phyloP scores from a whole-genome alignment of 2,888 invertebrate species.

The Tetropium fuscum region DNA sequence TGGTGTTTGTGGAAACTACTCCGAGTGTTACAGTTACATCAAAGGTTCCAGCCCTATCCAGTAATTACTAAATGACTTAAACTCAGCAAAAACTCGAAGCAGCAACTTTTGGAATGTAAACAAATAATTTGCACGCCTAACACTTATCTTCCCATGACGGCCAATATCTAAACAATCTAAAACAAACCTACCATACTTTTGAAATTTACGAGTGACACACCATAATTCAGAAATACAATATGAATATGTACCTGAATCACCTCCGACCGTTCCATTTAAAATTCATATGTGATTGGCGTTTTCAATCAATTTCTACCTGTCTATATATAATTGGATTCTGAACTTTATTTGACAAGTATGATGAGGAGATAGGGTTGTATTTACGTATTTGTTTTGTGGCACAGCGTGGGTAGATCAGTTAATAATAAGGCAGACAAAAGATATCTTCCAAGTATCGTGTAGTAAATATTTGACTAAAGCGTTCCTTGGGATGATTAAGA shows the following conservation, averaged over 20 bases:
- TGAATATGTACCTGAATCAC: no score
- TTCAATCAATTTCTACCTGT: slow-evolving; percentile 54
- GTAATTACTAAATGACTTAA: no score
- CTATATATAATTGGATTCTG: slow-evolving; percentile 54
- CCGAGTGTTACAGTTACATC: no score
- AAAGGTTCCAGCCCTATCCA: no score
- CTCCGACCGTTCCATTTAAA: slow-evolving; percentile 21
- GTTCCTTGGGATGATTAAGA: slow-evolving; percentile 14
- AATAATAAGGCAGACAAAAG: slow-evolving; percentile 23
- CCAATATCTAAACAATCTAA: no score
- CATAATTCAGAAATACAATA: slow-evolving; percentile 7
- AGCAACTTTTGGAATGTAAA: no score
- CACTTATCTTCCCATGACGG: no score
- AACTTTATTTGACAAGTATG: slow-evolving; percentile 54
- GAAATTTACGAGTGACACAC: slow-evolving; percentile 12
- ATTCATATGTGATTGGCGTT: slow-evolving; percentile 51
- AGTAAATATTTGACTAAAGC: slow-evolving; percentile 15
- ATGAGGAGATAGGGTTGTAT: slow-evolving; percentile 37
- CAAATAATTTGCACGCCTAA: no score
- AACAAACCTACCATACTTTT: slow-evolving; percentile 2
- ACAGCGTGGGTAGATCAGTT: slow-evolving; percentile 32
- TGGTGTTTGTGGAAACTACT: no score
- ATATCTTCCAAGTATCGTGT: slow-evolving; percentile 1
- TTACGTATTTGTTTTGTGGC: slow-evolving; percentile 38
- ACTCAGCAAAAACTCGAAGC: no score